Evolutionary conservation across 2,888 invertebrate genomes (phyloP).

Genomic region (Phlogophora meticulosa): DNA sequence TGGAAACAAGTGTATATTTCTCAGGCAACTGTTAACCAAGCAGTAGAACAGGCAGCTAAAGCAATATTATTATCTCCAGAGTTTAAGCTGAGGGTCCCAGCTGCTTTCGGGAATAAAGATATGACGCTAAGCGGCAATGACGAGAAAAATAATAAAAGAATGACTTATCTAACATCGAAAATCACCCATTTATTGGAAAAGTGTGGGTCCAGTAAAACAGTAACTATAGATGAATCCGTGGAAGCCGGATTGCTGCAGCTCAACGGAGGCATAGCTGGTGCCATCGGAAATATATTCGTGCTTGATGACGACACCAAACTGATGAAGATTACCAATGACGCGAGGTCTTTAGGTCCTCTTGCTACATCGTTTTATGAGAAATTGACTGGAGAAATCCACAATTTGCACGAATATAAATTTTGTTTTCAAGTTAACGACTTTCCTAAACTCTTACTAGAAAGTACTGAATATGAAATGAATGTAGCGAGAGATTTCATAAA

Average conservation of each 20-base stretch:
- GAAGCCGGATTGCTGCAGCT: background rate
- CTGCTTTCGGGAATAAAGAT: constrained; percentile 19
- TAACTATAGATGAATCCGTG: background rate
- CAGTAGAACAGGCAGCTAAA: constrained; percentile 5
- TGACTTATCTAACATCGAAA: background rate
- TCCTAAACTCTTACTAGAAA: constrained; percentile 2
- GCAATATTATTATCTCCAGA: constrained; percentile 6
- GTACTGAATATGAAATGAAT: background rate
- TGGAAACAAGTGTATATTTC: background rate
- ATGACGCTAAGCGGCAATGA: background rate
- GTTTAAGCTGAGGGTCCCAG: background rate
- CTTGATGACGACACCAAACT: constrained; percentile 5
- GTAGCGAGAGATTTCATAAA: constrained; percentile 3
- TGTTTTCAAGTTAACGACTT: background rate
- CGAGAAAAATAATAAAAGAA: background rate
- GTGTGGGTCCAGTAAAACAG: background rate
- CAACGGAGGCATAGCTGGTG: constrained; percentile 5
- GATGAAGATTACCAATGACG: background rate
- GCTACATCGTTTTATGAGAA: background rate
- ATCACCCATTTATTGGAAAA: background rate
- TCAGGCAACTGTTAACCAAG: background rate
- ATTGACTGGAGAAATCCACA: background rate
- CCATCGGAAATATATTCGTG: constrained; percentile 10
- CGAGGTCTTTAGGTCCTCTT: background rate
- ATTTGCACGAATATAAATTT: background rate